Conservation (phyloP, 2,797 vertebrate genomes). For the Neoniphon sammara region DNA sequence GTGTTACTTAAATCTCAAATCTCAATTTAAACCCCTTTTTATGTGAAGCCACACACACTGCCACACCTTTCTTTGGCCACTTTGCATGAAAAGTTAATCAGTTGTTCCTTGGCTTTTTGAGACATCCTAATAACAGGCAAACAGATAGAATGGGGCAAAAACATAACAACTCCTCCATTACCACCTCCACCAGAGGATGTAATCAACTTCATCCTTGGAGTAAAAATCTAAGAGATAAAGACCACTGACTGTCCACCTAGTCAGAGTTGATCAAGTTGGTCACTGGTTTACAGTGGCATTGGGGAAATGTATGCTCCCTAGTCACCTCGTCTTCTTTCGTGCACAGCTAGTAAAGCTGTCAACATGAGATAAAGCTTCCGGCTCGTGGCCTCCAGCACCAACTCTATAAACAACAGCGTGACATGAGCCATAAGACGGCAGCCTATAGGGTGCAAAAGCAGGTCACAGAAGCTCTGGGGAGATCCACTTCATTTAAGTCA, state of each 20-base stretch:
- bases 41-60: too few species aligned
- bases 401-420: constrained; percentile 42
- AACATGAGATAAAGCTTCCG: constrained; percentile 27
- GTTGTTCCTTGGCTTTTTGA: too few species aligned
- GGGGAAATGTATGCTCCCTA: background rate
- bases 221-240: background rate
- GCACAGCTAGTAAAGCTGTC: constrained; percentile 26
- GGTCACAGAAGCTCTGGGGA: constrained; percentile 53
- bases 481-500: constrained; percentile 48
- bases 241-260: constrained; percentile 7
- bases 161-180: too few species aligned
- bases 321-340: background rate
- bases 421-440: constrained; percentile 38
- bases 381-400: constrained; percentile 7
- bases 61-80: too few species aligned
- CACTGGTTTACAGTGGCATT: background rate
- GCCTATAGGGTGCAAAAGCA: constrained; percentile 26
- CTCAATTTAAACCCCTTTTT: too few species aligned
- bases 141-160: too few species aligned
- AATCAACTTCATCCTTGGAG: too few species aligned
- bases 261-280: background rate
- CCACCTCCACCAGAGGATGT: too few species aligned
- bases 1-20: too few species aligned
- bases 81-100: too few species aligned
- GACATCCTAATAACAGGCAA: too few species aligned